Percentiles rank a stretch among this genome's conserved stretches.
Conservation (phyloP, 2,888 invertebrate species). For the Diogma glabrata region DNA sequence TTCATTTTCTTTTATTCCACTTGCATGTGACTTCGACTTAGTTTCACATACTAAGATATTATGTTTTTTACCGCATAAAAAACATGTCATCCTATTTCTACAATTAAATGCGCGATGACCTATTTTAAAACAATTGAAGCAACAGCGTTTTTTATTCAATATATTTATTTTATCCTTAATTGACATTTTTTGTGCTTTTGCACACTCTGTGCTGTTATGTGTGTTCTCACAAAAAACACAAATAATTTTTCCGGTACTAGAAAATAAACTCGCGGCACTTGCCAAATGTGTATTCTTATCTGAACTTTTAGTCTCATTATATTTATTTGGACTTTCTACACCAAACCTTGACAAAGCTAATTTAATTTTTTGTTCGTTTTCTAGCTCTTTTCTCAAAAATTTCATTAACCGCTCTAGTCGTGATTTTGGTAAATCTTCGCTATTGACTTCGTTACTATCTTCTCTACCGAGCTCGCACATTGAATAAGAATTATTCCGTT, state of each 20-base stretch:
- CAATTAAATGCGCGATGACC: not conserved
- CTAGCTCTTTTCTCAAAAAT: not conserved
- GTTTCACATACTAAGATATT: not conserved
- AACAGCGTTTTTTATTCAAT: not conserved
- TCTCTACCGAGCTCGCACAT: no score
- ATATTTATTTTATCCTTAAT: no score
- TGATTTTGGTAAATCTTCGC: not conserved
- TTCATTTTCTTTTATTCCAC: no score
- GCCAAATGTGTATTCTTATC: no score
- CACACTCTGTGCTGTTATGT: not conserved
- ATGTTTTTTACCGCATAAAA: not conserved
- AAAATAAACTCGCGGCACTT: not conserved
- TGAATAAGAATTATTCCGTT: conserved; percentile 7
- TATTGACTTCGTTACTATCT: not conserved
- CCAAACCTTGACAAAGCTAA: not conserved
- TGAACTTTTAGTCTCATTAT: no score
- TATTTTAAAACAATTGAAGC: not conserved
- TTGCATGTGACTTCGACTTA: not conserved
- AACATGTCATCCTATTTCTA: not conserved
- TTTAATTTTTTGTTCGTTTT: not conserved
- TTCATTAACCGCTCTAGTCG: not conserved
- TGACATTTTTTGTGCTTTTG: not conserved
- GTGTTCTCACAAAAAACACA: not conserved
- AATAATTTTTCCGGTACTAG: not conserved
- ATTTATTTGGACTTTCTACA: no score